phyloP scores from a whole-genome alignment of 2,113 vertebrate genomes.

The Sitta europaea region DNA sequence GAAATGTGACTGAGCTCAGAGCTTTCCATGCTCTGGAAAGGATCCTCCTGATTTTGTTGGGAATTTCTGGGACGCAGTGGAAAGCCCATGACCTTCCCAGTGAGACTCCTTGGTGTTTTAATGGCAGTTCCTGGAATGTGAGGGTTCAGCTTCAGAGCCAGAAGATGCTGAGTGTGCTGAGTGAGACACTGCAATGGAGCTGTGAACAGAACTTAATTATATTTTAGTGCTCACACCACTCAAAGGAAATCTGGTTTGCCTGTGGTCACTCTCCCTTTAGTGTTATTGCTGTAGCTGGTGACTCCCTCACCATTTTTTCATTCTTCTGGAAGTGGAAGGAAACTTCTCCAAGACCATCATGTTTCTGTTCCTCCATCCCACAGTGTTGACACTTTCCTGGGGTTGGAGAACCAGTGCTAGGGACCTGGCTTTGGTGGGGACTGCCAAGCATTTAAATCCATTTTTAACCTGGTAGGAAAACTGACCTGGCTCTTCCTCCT shows the following conservation, averaged over 20 bases:
- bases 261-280: not conserved
- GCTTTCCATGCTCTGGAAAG: not conserved
- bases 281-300: not conserved
- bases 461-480: not conserved
- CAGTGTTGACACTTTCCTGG: rapidly evolving
- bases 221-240: not conserved
- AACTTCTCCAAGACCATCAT: rapidly evolving
- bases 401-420: not conserved
- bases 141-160: not conserved
- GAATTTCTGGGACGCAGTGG: not conserved
- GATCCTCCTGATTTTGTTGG: not conserved
- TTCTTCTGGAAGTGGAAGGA: not conserved
- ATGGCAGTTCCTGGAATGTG: not conserved
- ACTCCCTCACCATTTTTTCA: not conserved
- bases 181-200: not conserved
- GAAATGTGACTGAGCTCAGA: not conserved
- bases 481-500: not conserved
- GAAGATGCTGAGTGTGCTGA: not conserved
- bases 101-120: not conserved
- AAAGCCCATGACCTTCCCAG: not conserved
- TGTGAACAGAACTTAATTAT: not conserved
- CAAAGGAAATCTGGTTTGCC: not conserved
- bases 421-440: not conserved
- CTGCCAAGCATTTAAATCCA: not conserved
- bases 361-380: not conserved